Base-by-base conservation (phyloP, 2,888 invertebrate genomes). In the Troilus luridus region DNA sequence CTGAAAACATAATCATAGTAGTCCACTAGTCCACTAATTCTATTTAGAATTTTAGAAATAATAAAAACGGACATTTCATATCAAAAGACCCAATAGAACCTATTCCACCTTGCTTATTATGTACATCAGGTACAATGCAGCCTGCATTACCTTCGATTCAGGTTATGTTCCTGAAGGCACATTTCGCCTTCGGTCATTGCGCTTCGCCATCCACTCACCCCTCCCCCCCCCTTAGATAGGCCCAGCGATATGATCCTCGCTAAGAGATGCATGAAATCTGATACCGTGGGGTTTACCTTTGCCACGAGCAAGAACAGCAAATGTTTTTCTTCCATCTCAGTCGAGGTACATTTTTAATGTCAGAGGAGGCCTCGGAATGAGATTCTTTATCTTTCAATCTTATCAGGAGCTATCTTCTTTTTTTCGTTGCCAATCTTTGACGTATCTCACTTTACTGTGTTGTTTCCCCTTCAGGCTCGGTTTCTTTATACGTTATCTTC, bases 231-330 rank as follows among this genome's bases (percentile, higher is more conserved):
- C 27, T 17, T 2, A 24, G 72, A 77, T 77, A 77, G 72, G 41
- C 24, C 19, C 17, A 41, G 72, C 72, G 72, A 77, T 77, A 77
- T 77, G 27, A 77, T 41, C 72, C 72, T 41, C 7, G 17, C 72
- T 77, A 77, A 77, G 41, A 77, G 72, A 77, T 77, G 72, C 72
- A 77, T 77, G 72, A 77, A 27, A 77, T 77, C 72, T 77, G 72
- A 77, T 77, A 77, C 17, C 27, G n/a, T 19, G 72, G 72, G 72
- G 27, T 77, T 77, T 77, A 19, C 72, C 17, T 77, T 19, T 77
- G 27, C 41, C 27, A 8, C 17, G 9, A 27, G 72, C 72, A 41
- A 27, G 72, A 77, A 77, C 72, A 41, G 72, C 27, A 24, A 24
- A 77, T 77, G 72, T 77, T 77, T 77, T 77, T 41, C 72, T 41